A percentile compares a stretch with the other conserved stretches of the same genome.
These are phyloP conservation scores for Caenorhabditis zanzibari DNA, from an alignment of 2,888 invertebrate genomes.

Conservation along the genomic window DNA sequence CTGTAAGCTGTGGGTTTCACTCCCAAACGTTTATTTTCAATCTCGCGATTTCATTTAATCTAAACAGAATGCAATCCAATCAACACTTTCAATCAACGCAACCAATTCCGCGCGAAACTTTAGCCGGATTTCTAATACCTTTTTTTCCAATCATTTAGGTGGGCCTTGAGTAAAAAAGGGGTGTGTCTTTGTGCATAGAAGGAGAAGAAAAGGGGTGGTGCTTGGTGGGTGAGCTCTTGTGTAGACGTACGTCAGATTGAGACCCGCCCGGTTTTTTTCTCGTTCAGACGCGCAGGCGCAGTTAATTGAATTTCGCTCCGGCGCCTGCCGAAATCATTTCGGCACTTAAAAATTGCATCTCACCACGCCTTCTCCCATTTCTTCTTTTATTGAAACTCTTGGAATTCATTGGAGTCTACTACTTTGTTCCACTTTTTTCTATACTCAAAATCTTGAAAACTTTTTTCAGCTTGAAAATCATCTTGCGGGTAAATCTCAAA, in stretches of 20 bases:
- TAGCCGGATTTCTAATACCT: constrained; percentile 9
- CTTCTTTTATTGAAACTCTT: constrained; percentile 28
- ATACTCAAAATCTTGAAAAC: not conserved
- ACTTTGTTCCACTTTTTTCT: not conserved
- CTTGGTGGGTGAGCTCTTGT: constrained; percentile 52
- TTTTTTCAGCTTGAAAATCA: not conserved
- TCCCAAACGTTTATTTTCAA: not conserved
- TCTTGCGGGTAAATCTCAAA: too few species aligned
- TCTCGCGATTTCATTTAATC: constrained; percentile 4
- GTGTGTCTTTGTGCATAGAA: constrained; percentile 18
- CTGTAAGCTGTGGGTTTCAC: not conserved
- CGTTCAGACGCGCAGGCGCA: constrained; percentile 59
- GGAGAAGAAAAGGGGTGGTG: constrained; percentile 49
- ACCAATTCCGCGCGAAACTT: constrained; percentile 1
- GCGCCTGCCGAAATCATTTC: constrained; percentile 68
- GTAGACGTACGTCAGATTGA: constrained; percentile 58
- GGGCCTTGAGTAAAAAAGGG: constrained; percentile 5
- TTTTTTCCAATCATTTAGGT: constrained; percentile 30
- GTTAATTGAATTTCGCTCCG: constrained; percentile 69
- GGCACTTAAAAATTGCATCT: constrained; percentile 65
- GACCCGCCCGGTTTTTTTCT: constrained; percentile 56
- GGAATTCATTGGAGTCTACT: constrained; percentile 33
- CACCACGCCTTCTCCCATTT: constrained; percentile 40
- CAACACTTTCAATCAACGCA: constrained; percentile 20
- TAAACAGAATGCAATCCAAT: constrained; percentile 19